These are phyloP conservation scores for Phymastichus coffea DNA, from an alignment of 1,140 invertebrate genomes.

Conservation along the genomic window DNA sequence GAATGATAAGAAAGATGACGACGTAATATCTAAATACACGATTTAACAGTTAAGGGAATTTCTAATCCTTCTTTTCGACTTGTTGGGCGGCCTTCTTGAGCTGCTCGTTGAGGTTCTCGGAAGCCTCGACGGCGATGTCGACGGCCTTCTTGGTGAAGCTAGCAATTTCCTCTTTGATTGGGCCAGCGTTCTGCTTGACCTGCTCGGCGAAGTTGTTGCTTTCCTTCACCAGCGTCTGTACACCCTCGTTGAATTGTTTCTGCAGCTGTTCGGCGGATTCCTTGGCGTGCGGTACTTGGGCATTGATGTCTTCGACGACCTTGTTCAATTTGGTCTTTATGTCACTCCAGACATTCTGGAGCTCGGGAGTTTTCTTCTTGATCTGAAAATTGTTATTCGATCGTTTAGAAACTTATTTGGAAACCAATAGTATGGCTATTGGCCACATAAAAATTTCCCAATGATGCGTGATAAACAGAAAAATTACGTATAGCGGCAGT, in stretches of 20 bases:
- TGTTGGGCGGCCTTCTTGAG: conserved; percentile 24
- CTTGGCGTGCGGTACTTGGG: conserved; percentile 37
- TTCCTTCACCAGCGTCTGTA: conserved; percentile 40
- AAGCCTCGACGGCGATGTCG: conserved; percentile 41
- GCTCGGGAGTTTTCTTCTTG: conserved; percentile 40
- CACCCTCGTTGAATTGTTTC: conserved; percentile 38
- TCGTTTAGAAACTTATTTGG: neutral
- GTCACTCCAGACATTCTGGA: conserved; percentile 37
- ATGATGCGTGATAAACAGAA: no score
- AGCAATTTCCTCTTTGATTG: conserved; percentile 41
- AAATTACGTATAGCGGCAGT: no score
- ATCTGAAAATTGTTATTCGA: conserved; percentile 29
- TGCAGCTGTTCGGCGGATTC: conserved; percentile 38
- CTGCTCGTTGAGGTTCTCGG: conserved; percentile 38
- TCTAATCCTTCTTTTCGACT: no score
- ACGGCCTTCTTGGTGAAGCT: conserved; percentile 45
- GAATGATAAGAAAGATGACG: no score
- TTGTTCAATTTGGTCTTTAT: conserved; percentile 40
- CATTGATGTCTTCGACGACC: conserved; percentile 35
- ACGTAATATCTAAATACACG: no score
- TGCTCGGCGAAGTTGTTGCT: conserved; percentile 38
- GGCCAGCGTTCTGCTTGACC: conserved; percentile 37
- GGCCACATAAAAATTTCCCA: no score
- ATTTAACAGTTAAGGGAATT: no score
- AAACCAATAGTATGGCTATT: neutral